Evolutionary conservation across 2,888 invertebrate genomes (phyloP).

Genomic region (Drosophila ezoana): DNA sequence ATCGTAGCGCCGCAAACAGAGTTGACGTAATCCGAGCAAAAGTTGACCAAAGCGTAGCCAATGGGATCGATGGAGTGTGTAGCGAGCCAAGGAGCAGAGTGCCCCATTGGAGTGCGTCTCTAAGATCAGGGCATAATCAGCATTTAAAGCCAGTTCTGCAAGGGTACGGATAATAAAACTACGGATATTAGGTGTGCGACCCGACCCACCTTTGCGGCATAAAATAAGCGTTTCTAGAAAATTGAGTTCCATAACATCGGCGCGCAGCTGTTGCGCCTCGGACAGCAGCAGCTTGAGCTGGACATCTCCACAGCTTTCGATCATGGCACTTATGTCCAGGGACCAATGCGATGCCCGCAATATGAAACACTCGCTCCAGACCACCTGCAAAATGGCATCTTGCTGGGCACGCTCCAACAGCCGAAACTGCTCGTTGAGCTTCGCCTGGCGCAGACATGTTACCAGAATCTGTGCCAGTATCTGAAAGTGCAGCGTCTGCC

Average conservation of each 20-base stretch:
- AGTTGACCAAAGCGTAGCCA: constrained; percentile 84
- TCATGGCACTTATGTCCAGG: constrained; percentile 84
- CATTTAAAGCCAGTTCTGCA: constrained; percentile 79
- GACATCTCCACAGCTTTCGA: constrained; percentile 81
- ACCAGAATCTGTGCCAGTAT: constrained; percentile 87
- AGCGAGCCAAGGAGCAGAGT: constrained; percentile 82
- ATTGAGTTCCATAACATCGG: constrained; percentile 86
- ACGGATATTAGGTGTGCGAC: background rate
- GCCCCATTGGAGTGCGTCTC: constrained; percentile 82
- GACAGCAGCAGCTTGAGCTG: constrained; percentile 83
- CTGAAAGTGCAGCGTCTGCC: constrained; percentile 85
- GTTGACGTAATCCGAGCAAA: constrained; percentile 81
- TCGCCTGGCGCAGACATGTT: constrained; percentile 86
- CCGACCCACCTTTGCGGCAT: constrained; percentile 85
- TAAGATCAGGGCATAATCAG: constrained; percentile 76
- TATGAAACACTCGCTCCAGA: constrained; percentile 87
- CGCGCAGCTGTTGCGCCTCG: constrained; percentile 84
- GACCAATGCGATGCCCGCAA: constrained; percentile 87
- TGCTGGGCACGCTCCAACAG: constrained; percentile 86
- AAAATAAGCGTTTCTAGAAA: constrained; percentile 86
- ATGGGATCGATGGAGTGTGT: constrained; percentile 82
- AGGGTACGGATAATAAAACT: background rate
- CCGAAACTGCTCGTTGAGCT: constrained; percentile 86
- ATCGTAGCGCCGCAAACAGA: constrained; percentile 82
- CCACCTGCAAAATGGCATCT: constrained; percentile 86